A percentile compares a stretch with the other conserved stretches of the same genome.
Evolutionary conservation across 2,797 vertebrate species (phyloP).

Genomic region (Clarias pachynema): DNA sequence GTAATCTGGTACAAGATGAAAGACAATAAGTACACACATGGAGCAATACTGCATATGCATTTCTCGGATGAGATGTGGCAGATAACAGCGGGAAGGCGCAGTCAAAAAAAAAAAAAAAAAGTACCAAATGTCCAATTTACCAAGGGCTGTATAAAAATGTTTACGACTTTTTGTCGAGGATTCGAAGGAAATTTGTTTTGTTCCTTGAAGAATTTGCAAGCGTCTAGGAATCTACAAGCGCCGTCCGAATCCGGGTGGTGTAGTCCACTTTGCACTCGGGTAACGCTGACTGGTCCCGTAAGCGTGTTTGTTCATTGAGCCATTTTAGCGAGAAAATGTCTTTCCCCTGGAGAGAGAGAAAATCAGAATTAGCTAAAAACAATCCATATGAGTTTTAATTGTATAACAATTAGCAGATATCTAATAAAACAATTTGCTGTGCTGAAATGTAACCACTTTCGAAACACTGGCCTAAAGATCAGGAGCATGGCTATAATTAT

Average conservation of each 20-base stretch:
- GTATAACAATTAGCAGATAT: not conserved
- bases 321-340: constrained; percentile 82
- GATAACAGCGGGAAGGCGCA: constrained; percentile 72
- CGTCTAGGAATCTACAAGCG: constrained; percentile 29
- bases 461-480: too few relatives aligned
- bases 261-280: constrained; percentile 56
- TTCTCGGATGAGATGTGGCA: constrained; percentile 72
- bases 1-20: constrained; percentile 58
- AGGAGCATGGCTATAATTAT: too few relatives aligned
- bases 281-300: constrained; percentile 42
- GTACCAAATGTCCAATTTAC: constrained; percentile 74
- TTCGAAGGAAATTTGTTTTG: constrained; percentile 74
- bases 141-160: constrained; percentile 78
- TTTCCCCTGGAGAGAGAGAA: constrained; percentile 84
- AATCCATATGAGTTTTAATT: not conserved
- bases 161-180: constrained; percentile 55
- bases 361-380: constrained; percentile 30
- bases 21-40: constrained; percentile 75
- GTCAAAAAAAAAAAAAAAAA: constrained; percentile 71
- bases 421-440: too few relatives aligned
- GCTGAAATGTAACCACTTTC: not conserved
- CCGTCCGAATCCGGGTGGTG: constrained; percentile 18
- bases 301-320: constrained; percentile 64
- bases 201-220: constrained; percentile 62
- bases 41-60: constrained; percentile 76